phyloP scores from a whole-genome alignment of 2,888 invertebrate species.

The Stenotaenia linearis region DNA sequence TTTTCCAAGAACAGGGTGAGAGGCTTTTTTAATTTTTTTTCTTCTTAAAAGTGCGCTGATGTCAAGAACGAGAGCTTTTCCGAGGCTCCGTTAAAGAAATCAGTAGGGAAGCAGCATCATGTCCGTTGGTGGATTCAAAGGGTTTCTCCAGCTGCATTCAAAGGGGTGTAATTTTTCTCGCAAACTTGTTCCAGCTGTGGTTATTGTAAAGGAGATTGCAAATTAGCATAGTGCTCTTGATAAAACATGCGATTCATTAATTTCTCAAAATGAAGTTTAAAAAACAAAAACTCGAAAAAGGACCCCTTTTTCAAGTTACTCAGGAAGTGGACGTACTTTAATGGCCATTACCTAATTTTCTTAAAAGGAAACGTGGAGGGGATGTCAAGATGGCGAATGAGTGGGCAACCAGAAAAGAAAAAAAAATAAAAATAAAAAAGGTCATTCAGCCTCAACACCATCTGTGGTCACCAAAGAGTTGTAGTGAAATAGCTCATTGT shows the following conservation, averaged over 20 bases:
- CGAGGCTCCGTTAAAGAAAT: neutral
- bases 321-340: neutral
- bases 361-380: neutral
- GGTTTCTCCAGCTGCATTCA: conserved; percentile 26
- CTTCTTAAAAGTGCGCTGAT: neutral
- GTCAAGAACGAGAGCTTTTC: neutral
- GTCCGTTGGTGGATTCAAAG: conserved; percentile 17
- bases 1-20: neutral
- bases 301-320: neutral
- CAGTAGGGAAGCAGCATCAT: conserved; percentile 26
- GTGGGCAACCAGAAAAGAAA: conserved; percentile 14
- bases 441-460: conserved; percentile 26
- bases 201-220: conserved; percentile 20
- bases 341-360: conserved; percentile 11
- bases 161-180: conserved; percentile 21
- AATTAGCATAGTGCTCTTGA: conserved; percentile 20
- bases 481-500: conserved; percentile 7
- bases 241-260: conserved; percentile 17
- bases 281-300: neutral
- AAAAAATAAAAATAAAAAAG: neutral
- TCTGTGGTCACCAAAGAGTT: conserved; percentile 26
- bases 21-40: neutral
- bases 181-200: conserved; percentile 26
- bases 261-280: neutral
- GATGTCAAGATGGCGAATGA: neutral